These are phyloP conservation scores for Scomber colias DNA, from an alignment of 2,113 vertebrate genomes.

Conservation along the genomic window DNA sequence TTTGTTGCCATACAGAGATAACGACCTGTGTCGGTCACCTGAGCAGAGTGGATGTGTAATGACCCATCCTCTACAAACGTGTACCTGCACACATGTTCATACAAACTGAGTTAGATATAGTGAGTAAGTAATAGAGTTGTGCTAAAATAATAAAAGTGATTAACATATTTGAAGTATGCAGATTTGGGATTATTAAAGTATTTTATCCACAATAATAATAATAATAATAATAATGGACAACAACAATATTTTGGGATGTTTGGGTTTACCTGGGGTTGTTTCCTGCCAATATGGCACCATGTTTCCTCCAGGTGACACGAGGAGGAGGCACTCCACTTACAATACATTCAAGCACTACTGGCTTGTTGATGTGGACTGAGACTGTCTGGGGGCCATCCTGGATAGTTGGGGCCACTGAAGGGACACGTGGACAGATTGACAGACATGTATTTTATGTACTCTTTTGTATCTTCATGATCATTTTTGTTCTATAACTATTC, in stretches of 20 bases:
- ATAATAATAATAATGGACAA: too few species aligned
- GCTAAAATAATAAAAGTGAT: background rate
- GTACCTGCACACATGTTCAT: constrained; percentile 82
- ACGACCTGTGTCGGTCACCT: constrained; percentile 89
- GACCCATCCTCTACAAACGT: constrained; percentile 88
- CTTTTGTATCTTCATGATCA: background rate
- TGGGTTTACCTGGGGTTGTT: constrained; percentile 80
- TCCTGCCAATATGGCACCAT: constrained; percentile 88
- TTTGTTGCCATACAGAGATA: constrained; percentile 96
- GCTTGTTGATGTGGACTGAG: constrained; percentile 83
- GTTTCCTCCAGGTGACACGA: constrained; percentile 94
- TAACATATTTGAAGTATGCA: background rate
- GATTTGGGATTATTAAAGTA: background rate
- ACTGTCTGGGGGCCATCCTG: constrained; percentile 81
- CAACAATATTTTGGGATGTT: background rate
- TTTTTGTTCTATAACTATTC: background rate
- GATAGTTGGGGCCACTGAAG: constrained; percentile 91
- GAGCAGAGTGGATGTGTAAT: constrained; percentile 88
- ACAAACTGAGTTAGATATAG: background rate
- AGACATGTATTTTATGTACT: background rate
- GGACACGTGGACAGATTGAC: constrained; percentile 11
- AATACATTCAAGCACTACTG: constrained; percentile 87
- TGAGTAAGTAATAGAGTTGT: background rate
- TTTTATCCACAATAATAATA: too few species aligned
- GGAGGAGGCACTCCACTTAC: constrained; percentile 91